A percentile compares a stretch with the other conserved stretches of the same genome.
phyloP scores from a whole-genome alignment of 2,797 vertebrate genomes.

The Astyanax mexicanus region DNA sequence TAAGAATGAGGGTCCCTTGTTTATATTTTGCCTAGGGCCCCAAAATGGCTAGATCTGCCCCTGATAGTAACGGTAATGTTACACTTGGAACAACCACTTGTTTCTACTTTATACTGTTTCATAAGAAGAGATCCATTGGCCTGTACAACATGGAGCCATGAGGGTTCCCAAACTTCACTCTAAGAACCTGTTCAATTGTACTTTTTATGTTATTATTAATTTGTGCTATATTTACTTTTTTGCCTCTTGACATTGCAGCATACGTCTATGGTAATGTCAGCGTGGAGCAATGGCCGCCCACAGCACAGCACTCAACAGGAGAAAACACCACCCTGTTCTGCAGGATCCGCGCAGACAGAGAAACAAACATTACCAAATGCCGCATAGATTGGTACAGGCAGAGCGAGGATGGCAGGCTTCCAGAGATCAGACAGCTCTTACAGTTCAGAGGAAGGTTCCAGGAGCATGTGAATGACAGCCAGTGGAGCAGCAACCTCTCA shows the following conservation, averaged over 20 bases:
- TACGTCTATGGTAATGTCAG: conserved; percentile 7
- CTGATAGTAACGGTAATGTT: no score
- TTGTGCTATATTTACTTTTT: not conserved
- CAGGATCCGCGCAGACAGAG: conserved; percentile 10
- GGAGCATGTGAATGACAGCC: not conserved
- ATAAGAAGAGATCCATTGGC: no score
- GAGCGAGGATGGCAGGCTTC: not conserved
- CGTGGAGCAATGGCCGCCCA: conserved; percentile 44
- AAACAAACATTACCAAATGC: conserved; percentile 30
- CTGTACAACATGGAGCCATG: no score
- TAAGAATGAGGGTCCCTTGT: no score
- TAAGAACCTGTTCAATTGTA: no score
- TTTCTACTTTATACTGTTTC: no score
- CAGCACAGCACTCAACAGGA: not conserved
- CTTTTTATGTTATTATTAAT: no score
- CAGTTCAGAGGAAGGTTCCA: conserved; percentile 37
- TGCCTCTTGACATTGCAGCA: not conserved
- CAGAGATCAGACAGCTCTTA: not conserved
- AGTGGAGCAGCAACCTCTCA: conserved; percentile 3
- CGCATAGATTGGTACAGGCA: conserved; percentile 40
- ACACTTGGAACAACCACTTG: no score
- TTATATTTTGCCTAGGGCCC: no score
- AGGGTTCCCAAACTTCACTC: no score
- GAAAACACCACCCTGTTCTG: conserved; percentile 49
- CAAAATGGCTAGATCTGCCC: no score